Conservation (phyloP, 2,888 invertebrate species). For the Scaptomyza cyrtandrae region DNA sequence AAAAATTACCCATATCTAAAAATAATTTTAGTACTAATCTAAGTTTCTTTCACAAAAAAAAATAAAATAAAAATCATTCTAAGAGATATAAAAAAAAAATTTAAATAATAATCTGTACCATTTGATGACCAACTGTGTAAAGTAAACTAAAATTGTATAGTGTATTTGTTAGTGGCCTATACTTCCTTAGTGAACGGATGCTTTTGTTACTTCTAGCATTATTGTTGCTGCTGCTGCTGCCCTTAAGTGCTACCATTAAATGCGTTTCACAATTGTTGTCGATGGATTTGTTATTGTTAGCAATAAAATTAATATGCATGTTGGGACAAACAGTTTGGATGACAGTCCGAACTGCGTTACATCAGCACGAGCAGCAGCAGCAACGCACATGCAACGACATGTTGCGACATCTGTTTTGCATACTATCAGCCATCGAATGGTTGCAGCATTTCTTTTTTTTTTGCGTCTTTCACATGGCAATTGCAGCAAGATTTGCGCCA, state of each 20-base stretch:
- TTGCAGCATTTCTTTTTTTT: constrained; percentile 22
- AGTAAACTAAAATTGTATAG: background rate
- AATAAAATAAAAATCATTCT: too few relatives aligned
- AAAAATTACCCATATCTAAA: too few relatives aligned
- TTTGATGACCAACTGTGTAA: too few relatives aligned
- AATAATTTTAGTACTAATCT: too few relatives aligned
- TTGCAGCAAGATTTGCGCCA: constrained; percentile 44
- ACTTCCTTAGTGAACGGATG: background rate
- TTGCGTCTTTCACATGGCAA: constrained; percentile 49
- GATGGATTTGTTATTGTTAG: constrained; percentile 77
- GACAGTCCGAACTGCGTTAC: constrained; percentile 55
- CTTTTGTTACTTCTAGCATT: constrained; percentile 41
- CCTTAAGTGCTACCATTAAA: constrained; percentile 69
- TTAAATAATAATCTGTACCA: too few relatives aligned
- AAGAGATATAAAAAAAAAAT: background rate
- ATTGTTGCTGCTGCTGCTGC: constrained; percentile 32
- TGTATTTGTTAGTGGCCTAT: constrained; percentile 10
- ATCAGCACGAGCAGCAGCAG: constrained; percentile 26
- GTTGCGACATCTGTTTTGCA: constrained; percentile 69
- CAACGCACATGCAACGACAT: constrained; percentile 20
- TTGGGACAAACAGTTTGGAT: constrained; percentile 68
- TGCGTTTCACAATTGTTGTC: constrained; percentile 72
- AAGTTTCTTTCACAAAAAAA: background rate
- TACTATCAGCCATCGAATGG: constrained; percentile 50
- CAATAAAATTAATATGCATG: constrained; percentile 77